Evolutionary conservation across 2,113 vertebrate species (phyloP), one percentile per base, ranked within the genome.

Genomic region (Pica pica): DNA sequence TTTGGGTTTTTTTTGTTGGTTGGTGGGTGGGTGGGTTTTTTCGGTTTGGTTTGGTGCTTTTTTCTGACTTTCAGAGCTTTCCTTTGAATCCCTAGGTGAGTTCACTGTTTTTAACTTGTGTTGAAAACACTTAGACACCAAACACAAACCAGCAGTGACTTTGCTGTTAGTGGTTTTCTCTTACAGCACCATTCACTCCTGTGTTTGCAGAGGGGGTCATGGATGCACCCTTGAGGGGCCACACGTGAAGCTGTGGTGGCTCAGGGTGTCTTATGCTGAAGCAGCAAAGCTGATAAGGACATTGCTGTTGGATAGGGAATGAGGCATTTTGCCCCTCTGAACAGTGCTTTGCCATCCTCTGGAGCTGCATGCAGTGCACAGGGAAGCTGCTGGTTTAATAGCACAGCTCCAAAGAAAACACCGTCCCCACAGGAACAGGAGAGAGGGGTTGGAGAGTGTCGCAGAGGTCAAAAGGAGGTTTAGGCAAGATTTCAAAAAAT

Each of bases 101-200:
- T 57, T 86, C 35, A 3, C 28, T 28, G 0, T 27, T 11, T 33
- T 74, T 42, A 37, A 7, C 31, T 42, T 10, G 33, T 20, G 19
- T 67, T 31, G 41, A 16, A 77, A 78, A 44, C 21, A 21, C 24
- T 33, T 44, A 5, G n/a, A 22, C 13, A 44, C 4, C 59, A 68
- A 77, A 13, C 15, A 7, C 27, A 37, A 39, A 30, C 8, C 23
- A 68, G n/a, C 53, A 74, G 42, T 60, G 49, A 23, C 17, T 79
- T 71, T 19, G 49, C 33, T 81, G 22, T 16, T 55, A 6, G 3
- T 16, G 30, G 14, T 13, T 78, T 87, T 68, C 16, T 70, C 27
- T 90, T 57, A 28, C 27, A 61, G 28, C 53, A 4, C 22, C 0
- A 0, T 44, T 65, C 0, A 0, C 4, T 65, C 18, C 5, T 11